Evolutionary conservation across 1,140 invertebrate species (phyloP), one percentile per base, ranked within the genome.

Genomic region (Calephelis nemesis): DNA sequence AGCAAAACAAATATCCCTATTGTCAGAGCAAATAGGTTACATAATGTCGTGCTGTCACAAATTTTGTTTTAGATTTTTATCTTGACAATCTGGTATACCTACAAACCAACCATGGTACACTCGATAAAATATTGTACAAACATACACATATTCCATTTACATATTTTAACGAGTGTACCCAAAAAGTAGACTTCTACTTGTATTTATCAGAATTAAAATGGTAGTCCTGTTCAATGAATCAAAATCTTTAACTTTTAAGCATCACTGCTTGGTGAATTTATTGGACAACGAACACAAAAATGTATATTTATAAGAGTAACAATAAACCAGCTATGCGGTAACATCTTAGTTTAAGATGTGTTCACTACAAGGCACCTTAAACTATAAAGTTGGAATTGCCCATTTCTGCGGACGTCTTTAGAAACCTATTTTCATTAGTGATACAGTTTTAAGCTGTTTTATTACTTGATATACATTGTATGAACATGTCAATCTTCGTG

Each of bases 241-340:
- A 65, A 67, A 75, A 68, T 67, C 66, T 62, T 63, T 70, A 65
- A 72, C 63, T 74, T 62, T 69, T 67, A 63, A 68, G 62, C 62
- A 63, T 68, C 74, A 74, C 69, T 76, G 76, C 77, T 82, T 83
- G 75, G 76, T 81, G 74, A 83, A 85, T 82, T 80, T 82, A 82
- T 79, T 63, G 70, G 79, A 88, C 86, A 88, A 88, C 86, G 86
- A 88, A 88, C 79, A 82, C 74, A 78, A 62, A 76, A 76, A 75
- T 78, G 75, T 81, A 73, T 87, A 81, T 76, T 80, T 81, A 77
- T 83, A 82, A 81, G 81, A 77, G 60, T 73, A 69, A 75, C 67
- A 73, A 67, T 69, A 68, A 74, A 71, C 52, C 63, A 68, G 66
- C 67, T 69, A 72, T 69, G 30, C 45, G 63, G 73, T 67, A 50